Conservation (phyloP, 2,113 vertebrate species). For the cattle (Bos taurus) region ARS-UCD2.0 NC_037343.1:78191501-78192000, state of each 20-base stretch:
- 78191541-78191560: neutral
- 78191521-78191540: neutral
- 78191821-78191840: constrained; percentile 14
- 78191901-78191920: neutral
- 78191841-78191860: neutral
- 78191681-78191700: constrained; percentile 47
- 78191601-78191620: constrained; percentile 18
- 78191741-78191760: constrained; percentile 51
- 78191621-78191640: constrained; percentile 49
- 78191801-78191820: constrained; percentile 20
- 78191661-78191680: neutral
- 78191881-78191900: neutral
- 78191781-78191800: constrained; percentile 12
- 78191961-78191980: neutral
- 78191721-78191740: constrained; percentile 53
- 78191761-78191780: constrained; percentile 17
- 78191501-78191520: neutral
- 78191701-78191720: constrained; percentile 55
- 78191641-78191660: constrained; percentile 55
- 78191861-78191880: neutral
- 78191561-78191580: neutral
- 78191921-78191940: neutral
- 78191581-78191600: neutral
- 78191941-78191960: accelerated
- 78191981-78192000: neutral